Percentiles rank a stretch among this genome's conserved stretches.
phyloP scores from a whole-genome alignment of 2,113 vertebrate species.

The Calonectris borealis region DNA sequence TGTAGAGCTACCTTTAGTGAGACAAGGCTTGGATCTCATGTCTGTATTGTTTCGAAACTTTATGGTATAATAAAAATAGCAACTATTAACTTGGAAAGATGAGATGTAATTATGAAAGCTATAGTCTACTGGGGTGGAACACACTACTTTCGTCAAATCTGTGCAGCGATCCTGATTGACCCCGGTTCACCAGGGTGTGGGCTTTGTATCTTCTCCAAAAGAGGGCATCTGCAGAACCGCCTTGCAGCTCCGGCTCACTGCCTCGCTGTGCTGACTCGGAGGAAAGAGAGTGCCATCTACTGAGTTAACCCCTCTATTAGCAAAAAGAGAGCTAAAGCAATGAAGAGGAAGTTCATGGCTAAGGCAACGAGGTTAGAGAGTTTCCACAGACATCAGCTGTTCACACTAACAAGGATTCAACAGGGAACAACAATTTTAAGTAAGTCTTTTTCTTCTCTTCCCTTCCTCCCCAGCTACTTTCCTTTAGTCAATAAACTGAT shows the following conservation, averaged over 20 bases:
- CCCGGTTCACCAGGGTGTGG: neutral
- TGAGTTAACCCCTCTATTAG: constrained; percentile 1
- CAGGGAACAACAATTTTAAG: neutral
- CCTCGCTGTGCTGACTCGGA: neutral
- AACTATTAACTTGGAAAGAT: neutral
- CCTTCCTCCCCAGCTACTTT: neutral
- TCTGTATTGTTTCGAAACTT: neutral
- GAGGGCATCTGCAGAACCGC: neutral
- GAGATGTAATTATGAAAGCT: neutral
- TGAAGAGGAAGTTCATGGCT: neutral
- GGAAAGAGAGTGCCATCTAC: constrained; percentile 53
- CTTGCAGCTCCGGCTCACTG: neutral
- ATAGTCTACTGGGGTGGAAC: neutral
- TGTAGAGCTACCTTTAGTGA: neutral
- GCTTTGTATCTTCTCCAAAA: neutral
- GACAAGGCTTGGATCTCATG: neutral
- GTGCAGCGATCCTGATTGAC: rapidly evolving
- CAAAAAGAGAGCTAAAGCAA: neutral
- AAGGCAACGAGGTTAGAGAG: neutral
- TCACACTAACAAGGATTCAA: neutral
- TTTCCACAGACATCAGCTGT: neutral
- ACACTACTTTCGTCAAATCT: neutral
- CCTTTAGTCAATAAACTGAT: neutral
- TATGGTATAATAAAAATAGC: neutral
- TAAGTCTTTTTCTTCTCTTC: neutral